Base-by-base conservation (phyloP, 2,888 invertebrate genomes). In the Hirtodrosophila cameraria region DNA sequence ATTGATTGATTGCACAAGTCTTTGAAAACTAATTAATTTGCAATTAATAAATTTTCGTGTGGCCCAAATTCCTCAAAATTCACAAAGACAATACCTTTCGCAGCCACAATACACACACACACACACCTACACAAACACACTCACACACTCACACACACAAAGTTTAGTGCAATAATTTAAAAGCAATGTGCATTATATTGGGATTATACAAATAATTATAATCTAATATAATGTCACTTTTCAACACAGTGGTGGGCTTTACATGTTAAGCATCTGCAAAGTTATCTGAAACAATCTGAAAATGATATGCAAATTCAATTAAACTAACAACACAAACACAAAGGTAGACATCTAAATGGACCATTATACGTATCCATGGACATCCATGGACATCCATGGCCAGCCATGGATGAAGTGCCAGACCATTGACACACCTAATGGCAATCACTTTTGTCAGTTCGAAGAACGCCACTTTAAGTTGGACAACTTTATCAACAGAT, bases 401-500 rank as follows among this genome's bases (percentile, higher is more conserved):
- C n/a, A n/a, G 25, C n/a, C 20, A 33, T n/a, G 53, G 31, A 23
- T 42, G 35, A 50, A 38, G 13, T 36, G 61, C 4, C 30, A 11
- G 36, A 52, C 45, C 68, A 67, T 52, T 68, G 72, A 53, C 72
- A 71, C 67, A 62, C 48, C 59, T 75, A 79, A 78, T 66, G 67
- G 59, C 30, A 62, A 75, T 66, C 79, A 66, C 66, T 71, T 65
- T 54, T 28, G 45, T 35, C 70, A 54, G 49, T 46, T 61, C 58
- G 66, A 57, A 46, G 55, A 55, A 41, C 33, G 76, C 9, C 69
- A 73, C 65, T 77, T 73, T 66, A 77, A 77, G 74, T 77, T 66
- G 54, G 54, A 60, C 54, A 81, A 81, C 77, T 80, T 77, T 63
- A 77, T 77, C 66, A 73, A 53, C 66, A 66, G 66, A 59, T 57